phyloP scores from a whole-genome alignment of 2,888 invertebrate genomes.

The Drosophila buzzatii region DNA sequence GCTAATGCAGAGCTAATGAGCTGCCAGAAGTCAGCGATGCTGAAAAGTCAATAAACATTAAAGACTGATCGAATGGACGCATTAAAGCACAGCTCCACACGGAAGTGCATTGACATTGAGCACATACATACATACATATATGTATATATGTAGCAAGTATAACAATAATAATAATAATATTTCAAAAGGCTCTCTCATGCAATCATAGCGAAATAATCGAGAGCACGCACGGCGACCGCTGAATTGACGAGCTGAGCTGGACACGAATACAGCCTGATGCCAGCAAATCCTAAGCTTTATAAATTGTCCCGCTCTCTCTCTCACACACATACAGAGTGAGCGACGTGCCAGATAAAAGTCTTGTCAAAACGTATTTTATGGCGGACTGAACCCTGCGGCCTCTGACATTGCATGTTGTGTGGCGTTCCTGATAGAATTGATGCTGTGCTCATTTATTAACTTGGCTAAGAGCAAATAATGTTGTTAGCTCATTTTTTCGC shows the following conservation, averaged over 20 bases:
- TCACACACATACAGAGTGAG: slow-evolving; percentile 28
- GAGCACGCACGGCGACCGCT: slow-evolving; percentile 22
- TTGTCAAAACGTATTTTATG: slow-evolving; percentile 77
- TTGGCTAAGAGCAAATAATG: slow-evolving; percentile 63
- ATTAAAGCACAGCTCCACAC: slow-evolving; percentile 38
- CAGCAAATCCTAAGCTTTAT: slow-evolving; percentile 75
- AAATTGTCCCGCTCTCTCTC: slow-evolving; percentile 61
- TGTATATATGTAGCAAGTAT: neutral
- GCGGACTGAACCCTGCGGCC: slow-evolving; percentile 34
- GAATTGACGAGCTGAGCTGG: slow-evolving; percentile 41
- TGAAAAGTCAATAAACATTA: slow-evolving; percentile 52
- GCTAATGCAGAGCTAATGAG: slow-evolving; percentile 52
- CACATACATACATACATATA: neutral
- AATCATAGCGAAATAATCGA: slow-evolving; percentile 45
- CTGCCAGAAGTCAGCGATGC: slow-evolving; percentile 51
- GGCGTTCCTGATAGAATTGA: slow-evolving; percentile 62
- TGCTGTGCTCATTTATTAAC: slow-evolving; percentile 56
- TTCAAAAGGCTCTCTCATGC: slow-evolving; percentile 11
- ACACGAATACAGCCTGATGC: slow-evolving; percentile 48
- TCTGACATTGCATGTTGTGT: slow-evolving; percentile 35
- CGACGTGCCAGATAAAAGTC: slow-evolving; percentile 78
- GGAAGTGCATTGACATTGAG: slow-evolving; percentile 69
- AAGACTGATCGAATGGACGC: slow-evolving; percentile 25
- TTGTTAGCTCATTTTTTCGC: slow-evolving; percentile 74
- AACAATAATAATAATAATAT: slow-evolving; percentile 32